A percentile compares a stretch with the other conserved stretches of the same genome.
These are phyloP conservation scores for Leptinotarsa peninsularis DNA, from an alignment of 2,888 invertebrate species.

Conservation along the genomic window DNA sequence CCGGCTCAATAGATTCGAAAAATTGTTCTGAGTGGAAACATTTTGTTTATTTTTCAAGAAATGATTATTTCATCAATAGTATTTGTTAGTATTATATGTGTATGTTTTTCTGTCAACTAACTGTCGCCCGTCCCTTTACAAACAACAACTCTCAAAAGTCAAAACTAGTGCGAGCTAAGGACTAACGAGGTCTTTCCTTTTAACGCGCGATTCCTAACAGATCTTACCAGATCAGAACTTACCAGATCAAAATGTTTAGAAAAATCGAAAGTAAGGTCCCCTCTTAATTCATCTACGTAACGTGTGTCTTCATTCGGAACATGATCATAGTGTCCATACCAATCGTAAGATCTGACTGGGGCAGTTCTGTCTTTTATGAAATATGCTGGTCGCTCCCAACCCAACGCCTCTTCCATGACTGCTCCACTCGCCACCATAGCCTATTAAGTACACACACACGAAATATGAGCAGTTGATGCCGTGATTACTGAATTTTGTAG, in stretches of 20 bases:
- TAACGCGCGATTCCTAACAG: too few species aligned
- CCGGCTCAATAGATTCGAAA: too few species aligned
- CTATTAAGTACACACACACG: constrained; percentile 56
- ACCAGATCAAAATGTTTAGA: constrained; percentile 84
- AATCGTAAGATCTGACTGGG: constrained; percentile 83
- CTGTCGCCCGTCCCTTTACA: too few species aligned
- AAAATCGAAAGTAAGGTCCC: constrained; percentile 85
- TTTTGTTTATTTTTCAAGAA: too few species aligned
- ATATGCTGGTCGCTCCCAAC: constrained; percentile 92
- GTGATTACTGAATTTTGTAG: not conserved
- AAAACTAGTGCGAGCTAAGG: too few species aligned
- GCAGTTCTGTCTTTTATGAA: constrained; percentile 72
- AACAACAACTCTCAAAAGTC: too few species aligned
- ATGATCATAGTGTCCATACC: constrained; percentile 85
- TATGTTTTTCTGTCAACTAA: too few species aligned
- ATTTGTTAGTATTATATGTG: too few species aligned
- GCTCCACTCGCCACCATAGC: constrained; percentile 81
- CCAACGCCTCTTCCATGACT: constrained; percentile 88
- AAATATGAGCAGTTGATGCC: not conserved
- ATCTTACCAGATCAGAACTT: constrained; percentile 74
- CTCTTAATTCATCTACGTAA: constrained; percentile 78
- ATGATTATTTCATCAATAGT: too few species aligned
- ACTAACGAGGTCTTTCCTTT: too few species aligned
- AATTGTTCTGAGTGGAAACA: too few species aligned
- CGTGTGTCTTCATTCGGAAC: constrained; percentile 73